A percentile compares a stretch with the other conserved stretches of the same genome.
Evolutionary conservation across 2,113 vertebrate genomes (phyloP).

Genomic region (Asarcornis scutulata): DNA sequence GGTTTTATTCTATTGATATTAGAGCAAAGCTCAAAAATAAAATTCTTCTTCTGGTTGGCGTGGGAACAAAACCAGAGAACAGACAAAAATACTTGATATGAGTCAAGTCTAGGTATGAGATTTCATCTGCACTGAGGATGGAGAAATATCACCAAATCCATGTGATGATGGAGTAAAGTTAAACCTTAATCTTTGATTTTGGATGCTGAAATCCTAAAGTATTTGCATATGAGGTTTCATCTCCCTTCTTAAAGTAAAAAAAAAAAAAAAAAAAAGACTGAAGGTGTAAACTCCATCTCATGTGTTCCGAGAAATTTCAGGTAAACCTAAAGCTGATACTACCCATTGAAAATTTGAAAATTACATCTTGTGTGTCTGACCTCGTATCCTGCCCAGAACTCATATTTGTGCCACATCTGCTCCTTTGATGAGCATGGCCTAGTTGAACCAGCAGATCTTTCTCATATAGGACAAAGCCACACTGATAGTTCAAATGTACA

Average conservation of each 20-base stretch:
- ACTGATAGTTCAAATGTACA: rapidly evolving
- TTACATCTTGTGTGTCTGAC: not conserved
- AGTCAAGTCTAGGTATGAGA: not conserved
- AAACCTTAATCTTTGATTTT: not conserved
- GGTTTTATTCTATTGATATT: not conserved
- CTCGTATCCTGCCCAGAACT: not conserved
- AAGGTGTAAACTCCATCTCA: not conserved
- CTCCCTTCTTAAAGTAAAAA: not conserved
- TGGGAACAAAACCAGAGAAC: not conserved
- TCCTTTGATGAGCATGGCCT: not conserved
- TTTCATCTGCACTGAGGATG: not conserved
- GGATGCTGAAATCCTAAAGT: not conserved
- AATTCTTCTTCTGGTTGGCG: not conserved
- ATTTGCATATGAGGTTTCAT: not conserved
- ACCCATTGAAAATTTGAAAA: not conserved
- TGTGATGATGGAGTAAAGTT: not conserved
- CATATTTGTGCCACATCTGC: not conserved
- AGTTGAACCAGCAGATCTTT: not conserved
- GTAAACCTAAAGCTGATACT: not conserved
- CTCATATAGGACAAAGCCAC: not conserved
- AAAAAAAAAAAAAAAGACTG: not conserved
- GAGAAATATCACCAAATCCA: not conserved
- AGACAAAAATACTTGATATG: not conserved
- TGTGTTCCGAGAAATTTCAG: not conserved
- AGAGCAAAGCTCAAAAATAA: not conserved